phyloP scores from a whole-genome alignment of 2,888 invertebrate genomes.

The Mesorhabditis spiculigera region DNA sequence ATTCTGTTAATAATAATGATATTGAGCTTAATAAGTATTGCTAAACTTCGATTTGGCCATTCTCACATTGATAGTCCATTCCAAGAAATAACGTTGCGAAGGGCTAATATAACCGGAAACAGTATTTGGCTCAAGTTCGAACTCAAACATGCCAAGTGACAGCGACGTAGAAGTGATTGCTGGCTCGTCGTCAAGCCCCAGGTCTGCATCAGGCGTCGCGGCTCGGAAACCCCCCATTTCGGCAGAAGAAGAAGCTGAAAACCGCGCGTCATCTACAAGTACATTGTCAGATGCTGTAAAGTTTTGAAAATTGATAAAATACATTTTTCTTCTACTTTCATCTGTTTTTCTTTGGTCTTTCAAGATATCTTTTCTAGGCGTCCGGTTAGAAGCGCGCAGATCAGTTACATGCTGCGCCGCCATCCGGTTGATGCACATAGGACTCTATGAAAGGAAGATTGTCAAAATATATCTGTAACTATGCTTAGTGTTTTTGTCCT shows the following conservation, averaged over 20 bases:
- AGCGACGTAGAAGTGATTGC: too few species aligned
- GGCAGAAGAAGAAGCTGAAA: not conserved
- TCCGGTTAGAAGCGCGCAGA: not conserved
- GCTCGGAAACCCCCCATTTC: not conserved
- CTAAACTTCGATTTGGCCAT: too few species aligned
- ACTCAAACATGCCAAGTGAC: too few species aligned
- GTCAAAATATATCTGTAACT: not conserved
- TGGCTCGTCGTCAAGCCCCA: too few species aligned
- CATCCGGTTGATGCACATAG: not conserved
- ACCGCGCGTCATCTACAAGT: slow-evolving; percentile 5
- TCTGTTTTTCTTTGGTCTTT: not conserved
- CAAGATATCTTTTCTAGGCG: not conserved
- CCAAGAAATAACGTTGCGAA: too few species aligned
- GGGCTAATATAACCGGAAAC: too few species aligned
- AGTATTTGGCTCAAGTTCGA: too few species aligned
- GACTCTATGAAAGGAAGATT: not conserved
- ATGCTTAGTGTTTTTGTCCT: not conserved
- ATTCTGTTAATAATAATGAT: too few species aligned
- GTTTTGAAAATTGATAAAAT: not conserved
- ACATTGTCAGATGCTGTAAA: slow-evolving; percentile 2
- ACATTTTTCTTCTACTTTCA: too few species aligned
- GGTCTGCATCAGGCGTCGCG: too few species aligned
- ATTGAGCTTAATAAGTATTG: too few species aligned
- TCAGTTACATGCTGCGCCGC: not conserved
- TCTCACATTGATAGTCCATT: too few species aligned